Evolutionary conservation across 2,888 invertebrate genomes (phyloP).

Genomic region (Catocala sponsa): DNA sequence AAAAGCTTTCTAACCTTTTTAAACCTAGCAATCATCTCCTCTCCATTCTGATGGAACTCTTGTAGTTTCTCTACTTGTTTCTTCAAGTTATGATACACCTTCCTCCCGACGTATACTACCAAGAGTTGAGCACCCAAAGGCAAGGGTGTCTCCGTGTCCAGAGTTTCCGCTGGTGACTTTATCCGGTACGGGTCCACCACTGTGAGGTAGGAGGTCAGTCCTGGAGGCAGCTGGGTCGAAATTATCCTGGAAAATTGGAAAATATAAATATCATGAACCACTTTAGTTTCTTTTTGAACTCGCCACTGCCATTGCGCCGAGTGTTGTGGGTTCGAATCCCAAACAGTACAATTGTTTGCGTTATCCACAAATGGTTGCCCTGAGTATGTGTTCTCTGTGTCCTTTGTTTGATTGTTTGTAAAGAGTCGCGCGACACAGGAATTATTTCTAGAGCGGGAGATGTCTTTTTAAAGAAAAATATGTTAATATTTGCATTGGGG

Average conservation of each 20-base stretch:
- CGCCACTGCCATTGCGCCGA: too few relatives aligned
- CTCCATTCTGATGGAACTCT: slow-evolving; percentile 77
- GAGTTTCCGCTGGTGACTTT: slow-evolving; percentile 93
- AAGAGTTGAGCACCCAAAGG: slow-evolving; percentile 94
- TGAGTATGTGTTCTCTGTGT: too few relatives aligned
- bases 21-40: slow-evolving; percentile 78
- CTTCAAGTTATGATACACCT: slow-evolving; percentile 87
- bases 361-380: too few relatives aligned
- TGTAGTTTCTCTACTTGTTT: slow-evolving; percentile 70
- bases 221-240: slow-evolving; percentile 92
- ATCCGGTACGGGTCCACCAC: slow-evolving; percentile 95
- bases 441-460: too few relatives aligned
- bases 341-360: too few relatives aligned
- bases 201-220: slow-evolving; percentile 93
- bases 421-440: too few relatives aligned
- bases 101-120: slow-evolving; percentile 91
- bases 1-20: slow-evolving; percentile 76
- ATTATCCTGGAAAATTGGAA: slow-evolving; percentile 89
- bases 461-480: too few relatives aligned
- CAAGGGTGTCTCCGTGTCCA: slow-evolving; percentile 90
- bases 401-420: too few relatives aligned
- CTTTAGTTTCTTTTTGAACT: too few relatives aligned
- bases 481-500: too few relatives aligned
- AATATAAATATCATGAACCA: neutral
- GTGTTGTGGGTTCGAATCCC: too few relatives aligned